Percentiles rank a stretch among this genome's conserved stretches.
These are phyloP conservation scores for Drosophila ogumai DNA, from an alignment of 1,140 invertebrate species.

Conservation along the genomic window DNA sequence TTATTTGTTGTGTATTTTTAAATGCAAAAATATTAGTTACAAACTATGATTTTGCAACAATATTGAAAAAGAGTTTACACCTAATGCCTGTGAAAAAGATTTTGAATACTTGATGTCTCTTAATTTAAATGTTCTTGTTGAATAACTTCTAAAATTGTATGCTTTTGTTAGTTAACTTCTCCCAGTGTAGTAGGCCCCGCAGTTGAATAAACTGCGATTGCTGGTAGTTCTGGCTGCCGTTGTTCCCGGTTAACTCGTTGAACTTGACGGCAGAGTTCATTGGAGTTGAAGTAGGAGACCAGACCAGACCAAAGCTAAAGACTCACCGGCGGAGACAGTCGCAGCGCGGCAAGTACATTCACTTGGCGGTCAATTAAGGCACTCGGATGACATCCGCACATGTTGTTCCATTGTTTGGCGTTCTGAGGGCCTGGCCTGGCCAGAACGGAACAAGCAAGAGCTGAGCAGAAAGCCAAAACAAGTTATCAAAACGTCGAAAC, in stretches of 20 bases:
- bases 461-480: slow-evolving; percentile 41
- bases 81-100: background rate
- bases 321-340: slow-evolving; percentile 28
- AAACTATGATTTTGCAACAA: background rate
- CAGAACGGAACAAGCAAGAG: slow-evolving; percentile 1
- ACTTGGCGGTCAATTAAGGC: slow-evolving; percentile 69
- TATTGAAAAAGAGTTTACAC: background rate
- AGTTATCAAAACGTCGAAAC: slow-evolving; percentile 62
- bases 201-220: slow-evolving; percentile 73
- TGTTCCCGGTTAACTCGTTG: slow-evolving; percentile 59
- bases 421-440: slow-evolving; percentile 18
- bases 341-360: slow-evolving; percentile 31
- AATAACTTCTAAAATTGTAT: background rate
- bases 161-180: background rate
- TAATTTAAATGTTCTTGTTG: too few relatives aligned
- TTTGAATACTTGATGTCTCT: too few relatives aligned
- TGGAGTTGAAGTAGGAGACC: slow-evolving; percentile 36
- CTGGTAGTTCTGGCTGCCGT: slow-evolving; percentile 43
- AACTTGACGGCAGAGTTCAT: slow-evolving; percentile 74
- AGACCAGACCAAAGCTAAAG: background rate
- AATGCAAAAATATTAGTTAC: background rate
- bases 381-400: slow-evolving; percentile 50
- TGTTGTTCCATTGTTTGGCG: slow-evolving; percentile 33
- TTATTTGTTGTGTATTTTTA: background rate
- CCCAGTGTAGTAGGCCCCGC: slow-evolving; percentile 8